These are phyloP conservation scores for Chromoteleia sp. DNA, from an alignment of 2,888 invertebrate genomes.

Conservation along the genomic window DNA sequence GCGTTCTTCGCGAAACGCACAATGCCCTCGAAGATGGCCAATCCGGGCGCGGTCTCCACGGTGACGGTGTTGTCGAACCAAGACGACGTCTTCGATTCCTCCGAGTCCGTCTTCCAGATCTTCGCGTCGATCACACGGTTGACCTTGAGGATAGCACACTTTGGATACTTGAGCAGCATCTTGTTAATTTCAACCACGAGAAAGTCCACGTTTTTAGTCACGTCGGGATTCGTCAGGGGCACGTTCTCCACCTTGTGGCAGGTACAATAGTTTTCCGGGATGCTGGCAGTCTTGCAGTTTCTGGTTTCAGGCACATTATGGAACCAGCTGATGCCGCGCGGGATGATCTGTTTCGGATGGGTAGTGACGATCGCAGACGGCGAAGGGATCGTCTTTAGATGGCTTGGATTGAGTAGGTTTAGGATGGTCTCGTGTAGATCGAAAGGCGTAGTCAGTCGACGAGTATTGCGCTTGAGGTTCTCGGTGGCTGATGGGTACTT, in stretches of 20 bases:
- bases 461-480: slow-evolving; percentile 89
- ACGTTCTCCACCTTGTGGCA: slow-evolving; percentile 90
- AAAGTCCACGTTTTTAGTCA: slow-evolving; percentile 87
- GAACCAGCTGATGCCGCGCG: slow-evolving; percentile 91
- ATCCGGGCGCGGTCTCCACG: slow-evolving; percentile 88
- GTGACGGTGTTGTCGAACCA: slow-evolving; percentile 88
- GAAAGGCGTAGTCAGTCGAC: slow-evolving; percentile 92
- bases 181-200: slow-evolving; percentile 89
- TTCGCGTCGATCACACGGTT: slow-evolving; percentile 88
- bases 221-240: slow-evolving; percentile 85
- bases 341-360: not conserved
- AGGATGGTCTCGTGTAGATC: slow-evolving; percentile 92
- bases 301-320: slow-evolving; percentile 89
- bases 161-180: slow-evolving; percentile 86
- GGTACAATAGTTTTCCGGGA: slow-evolving; percentile 95
- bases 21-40: slow-evolving; percentile 92
- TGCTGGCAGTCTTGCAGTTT: slow-evolving; percentile 91
- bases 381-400: slow-evolving; percentile 82
- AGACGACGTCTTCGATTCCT: slow-evolving; percentile 79
- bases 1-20: slow-evolving; percentile 85
- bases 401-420: slow-evolving; percentile 87
- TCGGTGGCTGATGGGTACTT: slow-evolving; percentile 87
- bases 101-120: slow-evolving; percentile 83
- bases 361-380: not conserved
- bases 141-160: slow-evolving; percentile 89